These are phyloP conservation scores for Ochropleura leucogaster DNA, from an alignment of 2,888 invertebrate species.

Conservation along the genomic window DNA sequence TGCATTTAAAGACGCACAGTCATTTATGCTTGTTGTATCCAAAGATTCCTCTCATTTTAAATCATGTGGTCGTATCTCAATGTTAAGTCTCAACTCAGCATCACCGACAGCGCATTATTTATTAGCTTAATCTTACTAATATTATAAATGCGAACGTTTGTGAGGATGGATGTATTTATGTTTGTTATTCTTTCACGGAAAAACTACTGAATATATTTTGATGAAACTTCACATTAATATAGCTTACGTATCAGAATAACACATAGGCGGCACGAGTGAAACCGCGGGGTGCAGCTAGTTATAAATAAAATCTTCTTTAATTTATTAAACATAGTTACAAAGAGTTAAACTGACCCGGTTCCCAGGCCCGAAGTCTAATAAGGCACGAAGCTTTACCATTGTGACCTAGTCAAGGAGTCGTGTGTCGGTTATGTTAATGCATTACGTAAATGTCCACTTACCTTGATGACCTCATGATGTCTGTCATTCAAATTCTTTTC, in stretches of 20 bases:
- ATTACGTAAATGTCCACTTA: conserved; percentile 70
- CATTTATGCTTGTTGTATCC: neutral
- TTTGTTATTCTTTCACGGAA: too few relatives aligned
- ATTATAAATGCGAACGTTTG: too few relatives aligned
- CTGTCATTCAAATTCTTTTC: conserved; percentile 46
- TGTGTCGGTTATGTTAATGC: conserved; percentile 68
- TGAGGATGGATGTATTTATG: too few relatives aligned
- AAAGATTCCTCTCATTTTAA: neutral
- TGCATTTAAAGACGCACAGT: neutral
- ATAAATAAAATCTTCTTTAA: neutral
- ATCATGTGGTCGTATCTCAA: neutral
- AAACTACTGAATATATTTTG: too few relatives aligned
- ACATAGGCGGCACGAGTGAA: too few relatives aligned
- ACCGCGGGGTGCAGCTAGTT: too few relatives aligned
- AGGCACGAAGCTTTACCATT: conserved; percentile 8
- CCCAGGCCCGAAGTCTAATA: conserved; percentile 23
- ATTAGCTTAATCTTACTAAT: too few relatives aligned
- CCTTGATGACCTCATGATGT: conserved; percentile 75
- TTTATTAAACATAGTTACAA: neutral
- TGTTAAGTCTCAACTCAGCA: neutral
- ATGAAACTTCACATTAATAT: too few relatives aligned
- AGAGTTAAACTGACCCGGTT: conserved; percentile 28
- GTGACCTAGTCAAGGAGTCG: conserved; percentile 51
- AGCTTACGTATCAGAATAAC: too few relatives aligned
- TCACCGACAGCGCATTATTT: neutral